Conservation (phyloP, 2,797 vertebrate genomes). For the Borostomias antarcticus region DNA sequence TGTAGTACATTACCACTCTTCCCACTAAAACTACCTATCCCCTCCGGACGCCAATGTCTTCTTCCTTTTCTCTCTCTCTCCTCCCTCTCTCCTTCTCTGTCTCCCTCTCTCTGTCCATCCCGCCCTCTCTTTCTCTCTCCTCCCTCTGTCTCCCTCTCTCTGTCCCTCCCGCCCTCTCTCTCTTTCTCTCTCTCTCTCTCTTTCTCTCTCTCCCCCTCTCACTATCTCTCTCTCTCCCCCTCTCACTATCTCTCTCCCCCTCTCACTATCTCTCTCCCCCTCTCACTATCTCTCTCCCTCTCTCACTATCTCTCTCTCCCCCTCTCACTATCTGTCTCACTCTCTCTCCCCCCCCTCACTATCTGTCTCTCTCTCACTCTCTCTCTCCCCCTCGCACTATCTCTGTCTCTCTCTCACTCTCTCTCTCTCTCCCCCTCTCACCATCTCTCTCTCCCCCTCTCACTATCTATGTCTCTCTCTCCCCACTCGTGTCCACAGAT, state of each 20-base stretch:
- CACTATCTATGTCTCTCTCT: constrained; percentile 41
- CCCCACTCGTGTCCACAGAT: constrained; percentile 56
- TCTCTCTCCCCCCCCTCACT: neutral
- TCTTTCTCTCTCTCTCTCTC: neutral
- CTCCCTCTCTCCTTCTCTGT: no score
- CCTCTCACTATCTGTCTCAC: no score
- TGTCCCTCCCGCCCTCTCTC: neutral
- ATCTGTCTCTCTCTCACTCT: neutral
- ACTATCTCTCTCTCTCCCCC: no score
- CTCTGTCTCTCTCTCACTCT: constrained; percentile 36
- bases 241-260: no score
- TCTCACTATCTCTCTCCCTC: constrained; percentile 43
- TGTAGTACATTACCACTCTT: no score
- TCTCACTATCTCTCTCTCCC: no score
- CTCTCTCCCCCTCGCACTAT: neutral
- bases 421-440: neutral
- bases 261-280: neutral
- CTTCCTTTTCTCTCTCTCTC: no score
- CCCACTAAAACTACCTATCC: no score
- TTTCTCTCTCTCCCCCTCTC: neutral
- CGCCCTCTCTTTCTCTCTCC: neutral
- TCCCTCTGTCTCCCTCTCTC: neutral
- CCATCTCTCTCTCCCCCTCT: neutral
- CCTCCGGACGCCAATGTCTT: no score
- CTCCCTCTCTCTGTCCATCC: no score